Base-by-base conservation (phyloP, 2,888 invertebrate species). In the Callinectes sapidus region DNA sequence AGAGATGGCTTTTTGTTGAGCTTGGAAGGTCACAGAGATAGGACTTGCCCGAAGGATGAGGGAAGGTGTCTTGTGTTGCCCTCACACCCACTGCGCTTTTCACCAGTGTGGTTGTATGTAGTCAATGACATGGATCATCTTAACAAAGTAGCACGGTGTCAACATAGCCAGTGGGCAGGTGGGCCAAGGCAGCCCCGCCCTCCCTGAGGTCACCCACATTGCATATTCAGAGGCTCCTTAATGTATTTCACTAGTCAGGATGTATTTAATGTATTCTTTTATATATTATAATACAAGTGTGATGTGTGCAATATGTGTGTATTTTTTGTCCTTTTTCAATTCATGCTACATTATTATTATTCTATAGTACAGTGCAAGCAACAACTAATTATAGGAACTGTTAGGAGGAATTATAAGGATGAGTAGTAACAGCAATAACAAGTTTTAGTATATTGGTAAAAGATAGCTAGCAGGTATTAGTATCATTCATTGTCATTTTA, bases 201-300 rank as follows among this genome's bases (percentile, higher is more conserved):
- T 81, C 87, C 90, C 90, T 55, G 86, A 61, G 87, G 90, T 92
- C 71, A 90, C 87, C 92, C 92, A 92, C 77, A 81, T 90, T 55
- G 48, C 90, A 87, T 92, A 90, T 87, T 90, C 90, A 92, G 92
- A 92, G 92, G 92, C 92, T 92, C 90, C 87, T 92, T 92, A 90
- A 92, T 92, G 92, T 92, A 92, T 87, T 92, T 92, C 92, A 92
- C 92, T 92, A 92, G 92, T 92, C 92, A 92, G 92, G 90, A 92
- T 92, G 92, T 92, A 92, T 92, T 92, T 92, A 92, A 90, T 92
- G 92, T 92, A 92, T 92, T 90, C 90, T 92, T 92, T 88, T 88
- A 88, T 92, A 92, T 92, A 92, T 92, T 89, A 92, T 90, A 90
- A 92, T 92, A 92, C 86, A 90, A 90, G 92, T 92, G 92, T 92